Percentiles rank a stretch among this genome's conserved stretches.
Evolutionary conservation across 2,888 invertebrate genomes (phyloP).

Genomic region (Willowsia nigromaculata): DNA sequence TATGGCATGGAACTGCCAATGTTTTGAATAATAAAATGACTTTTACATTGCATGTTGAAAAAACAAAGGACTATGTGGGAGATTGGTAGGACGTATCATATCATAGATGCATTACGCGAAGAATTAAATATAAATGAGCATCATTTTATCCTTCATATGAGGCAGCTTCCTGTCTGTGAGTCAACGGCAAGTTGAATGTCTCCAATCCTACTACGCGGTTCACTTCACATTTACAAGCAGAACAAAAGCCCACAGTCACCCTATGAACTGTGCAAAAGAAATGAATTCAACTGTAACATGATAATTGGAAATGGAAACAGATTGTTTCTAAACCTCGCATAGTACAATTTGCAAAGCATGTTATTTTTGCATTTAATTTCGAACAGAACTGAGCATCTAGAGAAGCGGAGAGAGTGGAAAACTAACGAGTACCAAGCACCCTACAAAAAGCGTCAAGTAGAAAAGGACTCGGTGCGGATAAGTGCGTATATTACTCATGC

Average conservation of each 20-base stretch:
- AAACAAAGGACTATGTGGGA: neutral
- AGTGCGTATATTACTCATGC: neutral
- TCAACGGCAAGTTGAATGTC: neutral
- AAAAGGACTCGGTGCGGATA: neutral
- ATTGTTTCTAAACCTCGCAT: neutral
- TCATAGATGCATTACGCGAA: neutral
- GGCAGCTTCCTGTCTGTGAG: neutral
- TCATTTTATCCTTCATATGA: neutral
- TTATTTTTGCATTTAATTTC: neutral
- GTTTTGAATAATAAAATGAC: too few relatives aligned
- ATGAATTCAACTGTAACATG: neutral
- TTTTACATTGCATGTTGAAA: too few relatives aligned
- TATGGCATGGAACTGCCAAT: too few relatives aligned
- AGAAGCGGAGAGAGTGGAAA: neutral
- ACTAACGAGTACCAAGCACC: neutral
- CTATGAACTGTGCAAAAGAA: neutral
- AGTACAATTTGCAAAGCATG: neutral
- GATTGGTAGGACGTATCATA: neutral
- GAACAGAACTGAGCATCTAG: neutral
- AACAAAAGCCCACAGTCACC: neutral
- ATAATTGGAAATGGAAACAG: neutral
- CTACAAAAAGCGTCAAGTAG: slow-evolving; percentile 3
- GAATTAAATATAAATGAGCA: neutral
- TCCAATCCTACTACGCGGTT: neutral
- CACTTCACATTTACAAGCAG: neutral